Evolutionary conservation across 2,888 invertebrate species (phyloP).

Genomic region (Sinopyrophorus schimmeli): DNA sequence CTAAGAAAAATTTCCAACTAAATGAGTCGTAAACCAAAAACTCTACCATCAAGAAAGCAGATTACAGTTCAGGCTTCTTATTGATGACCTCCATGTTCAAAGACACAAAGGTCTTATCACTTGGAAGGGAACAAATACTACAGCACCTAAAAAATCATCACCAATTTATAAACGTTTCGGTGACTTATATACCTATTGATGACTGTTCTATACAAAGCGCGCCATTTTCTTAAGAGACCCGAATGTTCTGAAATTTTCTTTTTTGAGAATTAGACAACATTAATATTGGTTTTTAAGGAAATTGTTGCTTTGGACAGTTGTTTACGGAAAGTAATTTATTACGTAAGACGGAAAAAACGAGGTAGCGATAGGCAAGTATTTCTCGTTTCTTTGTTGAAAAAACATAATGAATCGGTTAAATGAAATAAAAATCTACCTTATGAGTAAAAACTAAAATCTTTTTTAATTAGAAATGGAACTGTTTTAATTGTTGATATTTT

Average conservation of each 20-base stretch:
- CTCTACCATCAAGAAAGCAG: slow-evolving; percentile 52
- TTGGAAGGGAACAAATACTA: slow-evolving; percentile 53
- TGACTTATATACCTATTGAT: slow-evolving; percentile 55
- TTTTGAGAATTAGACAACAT: slow-evolving; percentile 33
- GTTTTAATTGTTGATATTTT: too few relatives aligned
- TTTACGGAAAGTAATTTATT: slow-evolving; percentile 28
- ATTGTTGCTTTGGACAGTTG: slow-evolving; percentile 28
- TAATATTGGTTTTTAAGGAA: slow-evolving; percentile 29
- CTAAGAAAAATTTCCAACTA: slow-evolving; percentile 41
- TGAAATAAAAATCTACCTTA: too few relatives aligned
- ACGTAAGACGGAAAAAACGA: slow-evolving; percentile 26
- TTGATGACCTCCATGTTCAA: slow-evolving; percentile 55
- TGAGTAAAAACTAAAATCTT: too few relatives aligned
- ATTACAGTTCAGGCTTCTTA: slow-evolving; percentile 53
- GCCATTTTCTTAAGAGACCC: slow-evolving; percentile 46
- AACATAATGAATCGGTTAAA: too few relatives aligned
- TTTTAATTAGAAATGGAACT: too few relatives aligned
- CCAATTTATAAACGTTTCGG: slow-evolving; percentile 47
- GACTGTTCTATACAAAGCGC: slow-evolving; percentile 51
- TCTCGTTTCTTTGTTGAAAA: slow-evolving; percentile 25
- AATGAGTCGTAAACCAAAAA: slow-evolving; percentile 55
- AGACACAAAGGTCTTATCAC: slow-evolving; percentile 56
- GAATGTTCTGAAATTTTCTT: slow-evolving; percentile 40
- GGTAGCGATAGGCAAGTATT: slow-evolving; percentile 22
- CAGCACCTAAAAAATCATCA: slow-evolving; percentile 52